These are phyloP conservation scores for Rhodinocichla rosea DNA, from an alignment of 2,113 vertebrate genomes.

Conservation along the genomic window DNA sequence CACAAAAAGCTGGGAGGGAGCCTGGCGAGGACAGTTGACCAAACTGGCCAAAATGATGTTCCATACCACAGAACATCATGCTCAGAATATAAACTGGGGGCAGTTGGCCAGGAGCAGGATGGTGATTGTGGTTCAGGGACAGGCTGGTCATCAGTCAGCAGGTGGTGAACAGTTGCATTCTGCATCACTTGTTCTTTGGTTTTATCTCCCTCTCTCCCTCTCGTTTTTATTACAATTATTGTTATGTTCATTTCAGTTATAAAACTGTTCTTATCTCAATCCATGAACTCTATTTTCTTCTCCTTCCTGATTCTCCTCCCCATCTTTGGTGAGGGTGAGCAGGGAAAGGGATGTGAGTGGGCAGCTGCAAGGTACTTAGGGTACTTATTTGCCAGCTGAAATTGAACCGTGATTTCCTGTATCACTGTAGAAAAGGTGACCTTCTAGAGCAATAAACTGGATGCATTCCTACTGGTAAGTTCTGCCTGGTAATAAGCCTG, in stretches of 20 bases:
- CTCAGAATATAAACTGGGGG: background rate
- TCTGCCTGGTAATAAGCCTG: background rate
- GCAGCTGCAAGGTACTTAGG: background rate
- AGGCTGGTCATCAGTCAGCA: background rate
- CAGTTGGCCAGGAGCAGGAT: background rate
- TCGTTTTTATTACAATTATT: background rate
- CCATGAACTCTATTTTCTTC: background rate
- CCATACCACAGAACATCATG: background rate
- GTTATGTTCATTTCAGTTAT: background rate
- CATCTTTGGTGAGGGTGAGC: background rate
- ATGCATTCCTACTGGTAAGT: background rate
- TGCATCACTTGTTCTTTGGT: background rate
- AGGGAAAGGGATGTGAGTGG: background rate
- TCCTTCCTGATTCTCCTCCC: background rate
- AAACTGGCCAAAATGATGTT: background rate
- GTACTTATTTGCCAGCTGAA: background rate
- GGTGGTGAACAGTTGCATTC: background rate
- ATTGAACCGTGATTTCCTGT: background rate
- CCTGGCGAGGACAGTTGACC: background rate
- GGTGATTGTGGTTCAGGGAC: background rate
- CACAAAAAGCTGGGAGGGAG: background rate
- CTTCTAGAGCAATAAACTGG: background rate
- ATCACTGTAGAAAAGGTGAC: background rate
- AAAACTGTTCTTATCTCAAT: background rate
- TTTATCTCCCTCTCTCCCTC: background rate